A percentile compares a stretch with the other conserved stretches of the same genome.
phyloP scores from a whole-genome alignment of 2,888 invertebrate genomes.

The Amiota mariae region DNA sequence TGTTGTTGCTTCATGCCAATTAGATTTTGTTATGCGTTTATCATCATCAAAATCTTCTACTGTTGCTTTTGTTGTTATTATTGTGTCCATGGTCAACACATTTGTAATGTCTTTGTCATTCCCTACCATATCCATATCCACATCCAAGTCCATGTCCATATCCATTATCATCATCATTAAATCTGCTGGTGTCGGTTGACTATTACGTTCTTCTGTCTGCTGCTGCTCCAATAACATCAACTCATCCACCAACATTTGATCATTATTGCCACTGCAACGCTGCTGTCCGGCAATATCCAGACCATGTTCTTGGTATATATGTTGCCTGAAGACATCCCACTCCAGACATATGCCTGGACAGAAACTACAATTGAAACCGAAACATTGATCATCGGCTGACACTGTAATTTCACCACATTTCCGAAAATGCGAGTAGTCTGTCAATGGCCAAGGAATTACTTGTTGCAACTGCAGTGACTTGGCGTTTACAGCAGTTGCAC shows the following conservation, averaged over 20 bases:
- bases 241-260: too few relatives aligned
- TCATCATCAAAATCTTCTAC: constrained; percentile 43
- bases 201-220: constrained; percentile 42
- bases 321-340: constrained; percentile 62
- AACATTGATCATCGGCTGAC: constrained; percentile 64
- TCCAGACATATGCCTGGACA: constrained; percentile 66
- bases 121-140: constrained; percentile 33
- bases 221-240: background rate
- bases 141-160: constrained; percentile 42
- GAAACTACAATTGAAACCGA: constrained; percentile 66
- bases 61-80: constrained; percentile 13
- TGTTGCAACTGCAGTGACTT: background rate
- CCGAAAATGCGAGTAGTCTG: constrained; percentile 64
- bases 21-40: constrained; percentile 46
- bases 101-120: constrained; percentile 23
- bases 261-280: background rate
- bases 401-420: constrained; percentile 69
- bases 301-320: constrained; percentile 60
- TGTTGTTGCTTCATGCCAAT: constrained; percentile 44
- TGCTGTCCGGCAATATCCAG: constrained; percentile 50
- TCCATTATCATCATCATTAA: constrained; percentile 52
- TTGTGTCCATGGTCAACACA: background rate
- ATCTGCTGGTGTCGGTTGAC: constrained; percentile 57
- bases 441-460: constrained; percentile 55
- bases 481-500: too few relatives aligned